Base-by-base conservation (phyloP, 2,113 vertebrate genomes). In the Corythoichthys haematopterus region DNA sequence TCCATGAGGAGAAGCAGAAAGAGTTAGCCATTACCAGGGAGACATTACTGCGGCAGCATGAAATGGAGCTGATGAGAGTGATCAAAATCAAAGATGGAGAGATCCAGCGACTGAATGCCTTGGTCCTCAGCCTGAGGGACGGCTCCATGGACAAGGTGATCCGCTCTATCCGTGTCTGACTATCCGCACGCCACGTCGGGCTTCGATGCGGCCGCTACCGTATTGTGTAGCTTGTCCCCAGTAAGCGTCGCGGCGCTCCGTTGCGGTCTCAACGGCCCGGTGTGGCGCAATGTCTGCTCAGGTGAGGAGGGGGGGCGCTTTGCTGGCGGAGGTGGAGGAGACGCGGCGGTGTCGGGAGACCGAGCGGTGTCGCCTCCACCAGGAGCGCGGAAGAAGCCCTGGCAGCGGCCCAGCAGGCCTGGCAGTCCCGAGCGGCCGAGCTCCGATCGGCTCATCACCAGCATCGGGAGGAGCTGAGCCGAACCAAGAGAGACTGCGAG, bases 81-180 rank as follows among this genome's bases (percentile, higher is more conserved):
- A 94, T 98, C 78, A 95, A 95, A 81, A 94, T 98, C 47, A 99
- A 98, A 81, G 97, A 99, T 3, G 92, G 91, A 1, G 97, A 99
- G 76, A 97, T 95, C 78, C 96, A 97, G 75, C 91, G 96, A 43
- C 92, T 99, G 0, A 96, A 98, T 71, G 89, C 90, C 0, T 91
- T 96, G 63, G 93, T 98, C 8, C 84, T 86, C 0, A 90, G 90
- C 0, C 86, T 96, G 64, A 84, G 95, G 0, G 97, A 97, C 0
- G 93, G 94, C 0, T 92, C 91, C 0, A 88, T 94, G 0, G 97
- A 99, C 76, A 96, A 95, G 90, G 95, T 95, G 71, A 69, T 6
- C n/a, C n/a, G n/a, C n/a, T 46, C 45, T 9, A 9, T 6, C 13
- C 46, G 2, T 6, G 46, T 47, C 46, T n/a, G n/a, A n/a, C n/a